A percentile compares a stretch with the other conserved stretches of the same genome.
phyloP scores from a whole-genome alignment of 2,113 vertebrate genomes.

The Menidia beryllina region DNA sequence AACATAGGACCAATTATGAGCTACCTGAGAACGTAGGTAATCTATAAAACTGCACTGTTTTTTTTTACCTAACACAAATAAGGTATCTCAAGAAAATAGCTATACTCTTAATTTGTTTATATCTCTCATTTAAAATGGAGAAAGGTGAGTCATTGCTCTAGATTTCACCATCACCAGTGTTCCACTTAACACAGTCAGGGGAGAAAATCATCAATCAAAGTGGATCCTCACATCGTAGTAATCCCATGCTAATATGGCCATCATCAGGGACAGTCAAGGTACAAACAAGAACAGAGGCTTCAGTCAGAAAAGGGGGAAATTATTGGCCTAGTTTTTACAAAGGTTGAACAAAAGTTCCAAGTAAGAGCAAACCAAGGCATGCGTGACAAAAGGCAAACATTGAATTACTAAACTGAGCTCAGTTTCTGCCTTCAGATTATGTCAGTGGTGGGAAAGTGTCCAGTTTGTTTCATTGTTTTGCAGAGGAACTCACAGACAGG shows the following conservation, averaged over 20 bases:
- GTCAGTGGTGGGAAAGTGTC: too few species aligned
- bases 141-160: not conserved
- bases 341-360: constrained; percentile 5
- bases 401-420: constrained; percentile 10
- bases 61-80: constrained; percentile 48
- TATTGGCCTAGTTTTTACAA: not conserved
- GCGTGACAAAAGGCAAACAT: constrained; percentile 10
- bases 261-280: constrained; percentile 11
- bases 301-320: not conserved
- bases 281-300: constrained; percentile 20
- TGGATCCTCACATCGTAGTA: constrained; percentile 24
- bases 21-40: constrained; percentile 47
- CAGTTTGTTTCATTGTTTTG: too few species aligned
- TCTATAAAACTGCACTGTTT: constrained; percentile 39
- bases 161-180: constrained; percentile 24
- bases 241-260: constrained; percentile 35
- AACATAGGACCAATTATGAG: constrained; percentile 52
- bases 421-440: constrained; percentile 21
- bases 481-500: too few species aligned
- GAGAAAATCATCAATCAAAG: constrained; percentile 63
- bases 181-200: constrained; percentile 34
- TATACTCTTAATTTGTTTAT: constrained; percentile 16
- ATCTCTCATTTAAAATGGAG: constrained; percentile 39
- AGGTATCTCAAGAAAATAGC: constrained; percentile 21
- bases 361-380: not conserved